Evolutionary conservation across 2,888 invertebrate species (phyloP), one percentile per base, ranked within the genome.

Genomic region (Drosophila koepferae): DNA sequence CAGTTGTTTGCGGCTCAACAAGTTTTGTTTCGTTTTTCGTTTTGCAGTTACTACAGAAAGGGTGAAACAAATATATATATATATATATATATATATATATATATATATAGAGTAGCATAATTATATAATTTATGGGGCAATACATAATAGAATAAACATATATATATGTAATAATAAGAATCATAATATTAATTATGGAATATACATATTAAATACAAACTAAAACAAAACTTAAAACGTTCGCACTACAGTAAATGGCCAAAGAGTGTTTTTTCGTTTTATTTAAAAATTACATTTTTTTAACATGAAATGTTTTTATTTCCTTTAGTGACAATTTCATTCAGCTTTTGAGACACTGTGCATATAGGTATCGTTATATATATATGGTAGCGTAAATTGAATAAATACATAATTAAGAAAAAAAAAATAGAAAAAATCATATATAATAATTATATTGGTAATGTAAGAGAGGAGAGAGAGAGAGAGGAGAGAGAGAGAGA

Each of bases 221-320:
- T 72, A 66, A 69, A 65, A 65, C n/a, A 66, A 70, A 51, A 66
- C 60, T 36, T 69, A 43, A 54, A 61, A 68, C 56, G 53, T 76
- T 67, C n/a, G 54, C 20, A 41, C 67, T 72, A 76, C 58, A 61
- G 9, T 77, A 77, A 77, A 77, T 77, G 77, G 77, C 77, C 77
- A 67, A 74, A 63, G 66, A 54, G 28, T 41, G 16, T 16, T 49
- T 12, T 18, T 18, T 18, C 12, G 40, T 56, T 51, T 16, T 8
- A 5, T 10, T 41, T 18, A 18, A 28, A 10, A 49, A 28, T 10
- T 49, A 20, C 3, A 16, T 44, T 44, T 4, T 44, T 58, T 34
- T 44, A 40, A 23, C 41, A n/a, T 28, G n/a, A 23, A 23, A 16
- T 40, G 28, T 14, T 23, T 14, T 31, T 20, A 28, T 51, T 51